Base-by-base conservation (phyloP, 2,797 vertebrate genomes). In the Selene dorsalis region DNA sequence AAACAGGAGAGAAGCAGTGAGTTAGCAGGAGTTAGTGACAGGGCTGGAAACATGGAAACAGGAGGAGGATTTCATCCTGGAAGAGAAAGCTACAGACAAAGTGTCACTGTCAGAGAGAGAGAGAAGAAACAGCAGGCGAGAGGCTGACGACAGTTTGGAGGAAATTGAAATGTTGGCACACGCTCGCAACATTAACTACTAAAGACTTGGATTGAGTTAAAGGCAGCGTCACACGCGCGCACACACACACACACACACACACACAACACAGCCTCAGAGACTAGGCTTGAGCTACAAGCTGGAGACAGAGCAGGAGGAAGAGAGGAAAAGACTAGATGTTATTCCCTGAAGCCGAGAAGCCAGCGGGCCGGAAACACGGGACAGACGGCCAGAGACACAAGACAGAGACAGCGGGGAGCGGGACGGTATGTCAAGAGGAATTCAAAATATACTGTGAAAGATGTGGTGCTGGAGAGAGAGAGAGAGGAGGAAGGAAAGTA, bases 11-110 rank as follows among this genome's bases (percentile, higher is more conserved):
- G 65, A 84, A 79, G 70, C 77, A 63, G 73, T 47, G 52, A 73
- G 53, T 48, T 48, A 61, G 35, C 17, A 28, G 39, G 39, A 70
- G 39, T 60, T 35, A 56, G 69, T 43, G 47, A 83, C 43, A 62
- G 22, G 11, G 50, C 75, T 71, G 52, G 67, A 82, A 77, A 64
- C 71, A 69, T 73, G 80, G 68, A 87, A 69, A 84, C 71, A 84
- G 28, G 3, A 80, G 72, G 72, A 80, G 62, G 75, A 76, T 84
- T 84, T 83, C 64, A 87, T 88, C 90, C 84, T 90, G 79, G 45
- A 88, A 89, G 58, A 77, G 79, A 84, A 80, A 73, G 64, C 83
- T 41, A 38, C 39, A 77, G 70, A 69, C 66, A 70, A 58, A 77
- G 58, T 20, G 77, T 84, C 74, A 70, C 61, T 62, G 72, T 62